Percentiles rank a stretch among this genome's conserved stretches.
phyloP scores from a whole-genome alignment of 2,888 invertebrate genomes.

The Drosophila vallismaia region DNA sequence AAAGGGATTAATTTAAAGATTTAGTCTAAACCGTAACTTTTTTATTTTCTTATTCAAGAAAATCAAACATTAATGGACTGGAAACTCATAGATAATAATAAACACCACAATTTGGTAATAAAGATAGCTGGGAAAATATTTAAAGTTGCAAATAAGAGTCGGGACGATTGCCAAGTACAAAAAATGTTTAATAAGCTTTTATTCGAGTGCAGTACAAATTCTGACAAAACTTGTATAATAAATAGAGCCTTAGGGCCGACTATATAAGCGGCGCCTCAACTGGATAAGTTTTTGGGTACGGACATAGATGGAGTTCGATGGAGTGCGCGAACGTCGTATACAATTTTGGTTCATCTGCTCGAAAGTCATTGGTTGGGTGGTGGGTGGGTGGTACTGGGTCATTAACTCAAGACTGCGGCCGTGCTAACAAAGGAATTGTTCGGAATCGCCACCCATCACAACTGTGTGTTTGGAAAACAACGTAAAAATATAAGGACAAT shows the following conservation, averaged over 20 bases:
- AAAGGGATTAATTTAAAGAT: too few species aligned
- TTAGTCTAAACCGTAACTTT: too few species aligned
- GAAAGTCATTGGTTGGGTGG: not conserved
- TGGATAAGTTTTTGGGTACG: conserved; percentile 6
- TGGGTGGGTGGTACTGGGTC: conserved; percentile 41
- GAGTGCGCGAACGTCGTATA: conserved; percentile 26
- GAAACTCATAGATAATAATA: too few species aligned
- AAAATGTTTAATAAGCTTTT: conserved; percentile 30
- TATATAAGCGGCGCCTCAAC: conserved; percentile 8
- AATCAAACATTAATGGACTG: too few species aligned
- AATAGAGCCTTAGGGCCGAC: conserved; percentile 22
- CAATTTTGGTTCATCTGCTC: conserved; percentile 41
- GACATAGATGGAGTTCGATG: conserved; percentile 10
- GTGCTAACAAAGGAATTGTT: conserved; percentile 44
- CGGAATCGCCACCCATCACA: conserved; percentile 14
- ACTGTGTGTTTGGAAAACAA: conserved; percentile 9
- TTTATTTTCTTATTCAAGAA: too few species aligned
- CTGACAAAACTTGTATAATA: conserved; percentile 36
- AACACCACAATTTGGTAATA: too few species aligned
- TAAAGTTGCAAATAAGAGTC: not conserved
- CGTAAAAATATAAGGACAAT: conserved; percentile 19
- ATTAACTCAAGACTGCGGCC: conserved; percentile 52
- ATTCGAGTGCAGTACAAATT: conserved; percentile 38
- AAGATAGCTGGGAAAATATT: too few species aligned
- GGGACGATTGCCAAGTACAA: conserved; percentile 1